These are phyloP conservation scores for Zaprionus gabonicus DNA, from an alignment of 1,140 invertebrate species.

Conservation along the genomic window DNA sequence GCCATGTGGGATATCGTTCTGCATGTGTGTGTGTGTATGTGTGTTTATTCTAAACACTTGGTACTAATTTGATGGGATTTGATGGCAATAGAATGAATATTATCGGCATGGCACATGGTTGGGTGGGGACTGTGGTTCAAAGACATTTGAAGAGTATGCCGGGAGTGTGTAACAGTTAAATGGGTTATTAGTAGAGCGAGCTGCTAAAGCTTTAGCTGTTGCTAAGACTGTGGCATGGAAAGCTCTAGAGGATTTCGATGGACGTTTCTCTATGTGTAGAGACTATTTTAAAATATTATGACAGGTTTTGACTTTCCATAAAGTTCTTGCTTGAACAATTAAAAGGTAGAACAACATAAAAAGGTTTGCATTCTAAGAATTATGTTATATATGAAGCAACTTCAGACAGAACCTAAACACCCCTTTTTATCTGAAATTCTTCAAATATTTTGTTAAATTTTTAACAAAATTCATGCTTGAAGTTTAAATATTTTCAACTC, in stretches of 20 bases:
- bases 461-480: neutral
- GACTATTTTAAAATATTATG: neutral
- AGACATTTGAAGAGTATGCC: neutral
- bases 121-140: neutral
- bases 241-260: no score
- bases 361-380: neutral
- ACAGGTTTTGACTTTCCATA: no score
- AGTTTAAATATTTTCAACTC: neutral
- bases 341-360: neutral
- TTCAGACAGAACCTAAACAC: neutral
- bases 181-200: neutral
- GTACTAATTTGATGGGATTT: constrained; percentile 40
- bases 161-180: neutral
- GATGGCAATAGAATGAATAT: constrained; percentile 11
- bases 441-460: neutral
- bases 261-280: neutral
- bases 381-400: neutral
- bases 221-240: no score
- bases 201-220: no score
- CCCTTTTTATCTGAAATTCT: neutral
- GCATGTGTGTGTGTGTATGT: neutral
- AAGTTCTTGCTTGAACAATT: neutral
- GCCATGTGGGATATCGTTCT: constrained; percentile 1
- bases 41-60: constrained; percentile 8
- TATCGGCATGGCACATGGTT: neutral